Evolutionary conservation across 1,140 invertebrate genomes (phyloP), one percentile per base, ranked within the genome.

Genomic region (Penaeus japonicus): DNA sequence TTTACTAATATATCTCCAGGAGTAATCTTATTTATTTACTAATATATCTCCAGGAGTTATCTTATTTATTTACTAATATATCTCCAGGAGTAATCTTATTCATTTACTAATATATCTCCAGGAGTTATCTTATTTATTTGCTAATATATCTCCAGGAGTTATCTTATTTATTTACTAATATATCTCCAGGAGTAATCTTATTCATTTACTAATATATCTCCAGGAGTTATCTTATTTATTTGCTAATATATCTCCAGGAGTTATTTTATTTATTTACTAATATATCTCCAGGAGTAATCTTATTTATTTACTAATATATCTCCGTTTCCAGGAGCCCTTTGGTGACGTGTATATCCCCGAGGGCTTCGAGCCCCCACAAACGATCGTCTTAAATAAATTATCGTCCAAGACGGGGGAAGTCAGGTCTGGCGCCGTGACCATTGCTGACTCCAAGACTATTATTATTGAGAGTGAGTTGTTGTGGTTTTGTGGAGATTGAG

Each of bases 271-370:
- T 85, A 24, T 0, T 57, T n/a, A n/a, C n/a, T 81, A 47, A 5
- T 85, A 7, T 47, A 35, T 75, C 17, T 47, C 1, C 30, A 2
- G 3, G 4, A 62, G 55, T 89, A n/a, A 70, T 4, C 53, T n/a
- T 55, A 35, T 88, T 27, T 59, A 32, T 88, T 32, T 86, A 53
- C 70, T 39, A 30, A 47, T 47, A 15, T 62, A 24, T 35, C 20
- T 80, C n/a, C 32, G 12, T 82, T 90, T 89, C 15, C 90, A 95
- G 94, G 97, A 96, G 92, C 95, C 96, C 30, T 98, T 97, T 92
- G 97, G 96, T 0, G 97, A 98, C 93, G 95, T 98, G 47, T 97
- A 96, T 91, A 96, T 98, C 90, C 97, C 97, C 0, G 97, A 98
- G 91, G 97, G 97, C 84, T 98, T 98, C 92, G 96, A 97, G 91